These are phyloP conservation scores for Anas capensis DNA, from an alignment of 2,797 vertebrate genomes.

Conservation along the genomic window DNA sequence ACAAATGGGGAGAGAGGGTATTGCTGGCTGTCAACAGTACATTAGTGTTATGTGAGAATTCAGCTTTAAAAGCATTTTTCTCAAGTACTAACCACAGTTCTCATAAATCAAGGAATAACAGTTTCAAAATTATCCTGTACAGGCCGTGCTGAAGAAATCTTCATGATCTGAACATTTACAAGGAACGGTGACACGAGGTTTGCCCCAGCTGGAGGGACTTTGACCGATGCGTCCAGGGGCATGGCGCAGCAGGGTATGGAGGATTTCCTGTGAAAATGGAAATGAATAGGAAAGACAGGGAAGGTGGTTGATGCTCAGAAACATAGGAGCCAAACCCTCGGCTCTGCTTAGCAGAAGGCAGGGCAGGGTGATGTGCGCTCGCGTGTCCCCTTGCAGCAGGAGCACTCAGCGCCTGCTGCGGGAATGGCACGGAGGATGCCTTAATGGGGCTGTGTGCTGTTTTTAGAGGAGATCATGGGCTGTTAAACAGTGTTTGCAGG, in stretches of 20 bases:
- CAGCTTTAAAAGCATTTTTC: conserved; percentile 48
- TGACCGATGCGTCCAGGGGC: not conserved
- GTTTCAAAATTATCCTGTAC: not conserved
- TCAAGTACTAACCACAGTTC: conserved; percentile 34
- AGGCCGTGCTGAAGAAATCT: not conserved
- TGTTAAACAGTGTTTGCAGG: not conserved
- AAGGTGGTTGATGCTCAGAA: not conserved
- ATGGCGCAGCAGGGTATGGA: not conserved
- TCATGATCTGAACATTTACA: not conserved
- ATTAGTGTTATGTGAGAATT: conserved; percentile 22
- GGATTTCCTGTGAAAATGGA: not conserved
- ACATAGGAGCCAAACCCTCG: not conserved
- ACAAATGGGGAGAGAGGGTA: conserved; percentile 14
- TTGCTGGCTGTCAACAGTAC: conserved; percentile 18
- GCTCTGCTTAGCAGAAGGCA: not conserved
- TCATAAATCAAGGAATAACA: not conserved
- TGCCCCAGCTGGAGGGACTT: not conserved
- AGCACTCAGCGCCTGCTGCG: not conserved
- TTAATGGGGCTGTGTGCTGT: not conserved
- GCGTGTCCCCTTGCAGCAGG: not conserved
- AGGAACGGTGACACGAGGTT: not conserved
- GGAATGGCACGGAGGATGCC: not conserved
- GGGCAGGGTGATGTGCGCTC: not conserved
- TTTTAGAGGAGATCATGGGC: not conserved
- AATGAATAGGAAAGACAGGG: not conserved